Conservation (phyloP, 2,797 vertebrate genomes). For the Synaphobranchus kaupii region DNA sequence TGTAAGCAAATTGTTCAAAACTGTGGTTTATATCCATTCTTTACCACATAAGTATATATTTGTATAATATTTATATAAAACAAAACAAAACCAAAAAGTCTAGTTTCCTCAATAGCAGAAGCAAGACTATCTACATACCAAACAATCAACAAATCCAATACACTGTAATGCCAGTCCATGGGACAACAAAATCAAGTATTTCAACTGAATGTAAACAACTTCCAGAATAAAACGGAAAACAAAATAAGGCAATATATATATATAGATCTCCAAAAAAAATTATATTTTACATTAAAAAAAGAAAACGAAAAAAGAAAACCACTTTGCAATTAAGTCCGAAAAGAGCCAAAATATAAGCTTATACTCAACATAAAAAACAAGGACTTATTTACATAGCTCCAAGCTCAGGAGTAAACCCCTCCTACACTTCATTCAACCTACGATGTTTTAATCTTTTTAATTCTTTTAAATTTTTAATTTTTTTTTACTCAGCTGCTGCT, state of each 20-base stretch:
- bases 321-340: conserved; percentile 85
- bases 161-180: conserved; percentile 90
- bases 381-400: conserved; percentile 91
- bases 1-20: conserved; percentile 90
- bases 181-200: conserved; percentile 80
- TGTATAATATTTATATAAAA: conserved; percentile 77
- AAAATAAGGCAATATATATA: conserved; percentile 67
- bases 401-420: conserved; percentile 88
- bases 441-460: conserved; percentile 50
- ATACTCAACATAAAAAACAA: conserved; percentile 79
- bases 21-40: conserved; percentile 89
- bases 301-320: conserved; percentile 71
- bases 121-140: conserved; percentile 97
- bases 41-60: conserved; percentile 95
- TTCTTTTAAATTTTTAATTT: too few species aligned
- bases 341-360: conserved; percentile 65
- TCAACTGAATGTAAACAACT: conserved; percentile 73
- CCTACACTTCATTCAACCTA: conserved; percentile 75
- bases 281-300: conserved; percentile 72
- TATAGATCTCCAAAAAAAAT: conserved; percentile 68
- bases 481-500: conserved; percentile 60
- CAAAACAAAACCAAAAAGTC: conserved; percentile 82
- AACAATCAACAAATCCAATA: conserved; percentile 91
- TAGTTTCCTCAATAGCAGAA: conserved; percentile 84
- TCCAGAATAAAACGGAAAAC: conserved; percentile 79